Conservation (phyloP, 2,113 vertebrate species). For the Paratilapia polleni region DNA sequence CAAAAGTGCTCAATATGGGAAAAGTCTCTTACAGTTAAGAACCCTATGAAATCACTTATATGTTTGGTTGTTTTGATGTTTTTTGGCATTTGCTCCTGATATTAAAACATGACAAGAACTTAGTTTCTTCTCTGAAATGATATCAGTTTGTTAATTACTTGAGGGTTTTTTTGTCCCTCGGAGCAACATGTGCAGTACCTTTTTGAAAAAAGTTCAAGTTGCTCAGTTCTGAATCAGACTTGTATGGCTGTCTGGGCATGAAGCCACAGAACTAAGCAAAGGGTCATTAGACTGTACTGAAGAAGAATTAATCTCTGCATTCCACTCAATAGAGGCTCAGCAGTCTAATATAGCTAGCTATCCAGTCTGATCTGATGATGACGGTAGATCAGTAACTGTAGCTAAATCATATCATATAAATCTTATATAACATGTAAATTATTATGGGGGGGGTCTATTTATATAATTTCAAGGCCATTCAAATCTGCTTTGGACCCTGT, state of each 20-base stretch:
- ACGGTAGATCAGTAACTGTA: background rate
- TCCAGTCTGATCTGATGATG: slow-evolving; percentile 17
- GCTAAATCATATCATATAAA: background rate
- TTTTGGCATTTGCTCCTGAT: no score
- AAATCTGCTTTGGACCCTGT: background rate
- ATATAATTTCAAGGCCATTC: background rate
- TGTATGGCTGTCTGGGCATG: slow-evolving; percentile 20
- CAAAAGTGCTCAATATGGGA: no score
- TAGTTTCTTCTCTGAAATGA: no score
- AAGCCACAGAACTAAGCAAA: slow-evolving; percentile 42
- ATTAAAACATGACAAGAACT: no score
- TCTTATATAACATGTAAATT: background rate
- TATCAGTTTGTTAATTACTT: background rate
- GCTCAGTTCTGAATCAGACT: slow-evolving; percentile 9
- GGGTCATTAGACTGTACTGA: slow-evolving; percentile 47
- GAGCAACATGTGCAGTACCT: background rate
- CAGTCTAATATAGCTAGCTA: slow-evolving; percentile 45
- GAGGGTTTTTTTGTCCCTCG: background rate
- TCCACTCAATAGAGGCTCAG: slow-evolving; percentile 40
- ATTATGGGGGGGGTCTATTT: background rate
- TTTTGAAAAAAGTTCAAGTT: background rate
- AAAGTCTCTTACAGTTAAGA: no score
- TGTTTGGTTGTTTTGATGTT: no score
- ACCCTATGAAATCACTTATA: no score
- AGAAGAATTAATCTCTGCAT: slow-evolving; percentile 46